phyloP scores from a whole-genome alignment of 2,888 invertebrate species.

The Byasa hedistus region DNA sequence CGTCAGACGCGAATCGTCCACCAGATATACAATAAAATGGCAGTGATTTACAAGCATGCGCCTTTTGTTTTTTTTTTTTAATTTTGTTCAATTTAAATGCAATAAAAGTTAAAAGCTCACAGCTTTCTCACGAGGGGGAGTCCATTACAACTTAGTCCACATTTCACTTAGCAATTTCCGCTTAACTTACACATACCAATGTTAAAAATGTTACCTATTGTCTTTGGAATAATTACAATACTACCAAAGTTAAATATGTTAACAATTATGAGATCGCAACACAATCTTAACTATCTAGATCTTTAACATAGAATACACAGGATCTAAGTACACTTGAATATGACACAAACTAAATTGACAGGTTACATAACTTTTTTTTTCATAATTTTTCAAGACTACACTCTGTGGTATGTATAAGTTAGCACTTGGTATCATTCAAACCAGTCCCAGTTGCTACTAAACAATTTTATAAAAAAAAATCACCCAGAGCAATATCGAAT shows the following conservation, averaged over 20 bases:
- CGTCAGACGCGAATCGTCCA: constrained; percentile 50
- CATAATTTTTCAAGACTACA: neutral
- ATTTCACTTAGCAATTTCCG: constrained; percentile 17
- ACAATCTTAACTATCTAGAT: constrained; percentile 27
- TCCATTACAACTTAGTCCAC: constrained; percentile 8
- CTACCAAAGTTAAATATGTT: constrained; percentile 26
- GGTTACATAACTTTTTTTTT: constrained; percentile 19
- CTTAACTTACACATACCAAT: constrained; percentile 29
- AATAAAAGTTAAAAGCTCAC: constrained; percentile 37
- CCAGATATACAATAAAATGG: constrained; percentile 57
- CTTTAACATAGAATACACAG: constrained; percentile 23
- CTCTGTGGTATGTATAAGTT: constrained; percentile 42
- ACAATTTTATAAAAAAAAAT: constrained; percentile 64
- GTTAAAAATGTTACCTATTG: constrained; percentile 17
- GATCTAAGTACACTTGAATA: constrained; percentile 16
- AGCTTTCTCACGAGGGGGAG: constrained; percentile 15
- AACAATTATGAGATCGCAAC: constrained; percentile 29
- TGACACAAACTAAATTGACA: constrained; percentile 22
- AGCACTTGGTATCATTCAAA: constrained; percentile 57
- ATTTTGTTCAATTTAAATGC: constrained; percentile 69
- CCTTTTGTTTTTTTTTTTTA: constrained; percentile 40
- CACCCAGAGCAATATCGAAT: constrained; percentile 56
- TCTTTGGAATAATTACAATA: constrained; percentile 29
- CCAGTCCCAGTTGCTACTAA: constrained; percentile 66
- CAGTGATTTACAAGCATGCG: constrained; percentile 61